phyloP scores from a whole-genome alignment of 2,888 invertebrate genomes.

The Nasonovia ribisnigri region DNA sequence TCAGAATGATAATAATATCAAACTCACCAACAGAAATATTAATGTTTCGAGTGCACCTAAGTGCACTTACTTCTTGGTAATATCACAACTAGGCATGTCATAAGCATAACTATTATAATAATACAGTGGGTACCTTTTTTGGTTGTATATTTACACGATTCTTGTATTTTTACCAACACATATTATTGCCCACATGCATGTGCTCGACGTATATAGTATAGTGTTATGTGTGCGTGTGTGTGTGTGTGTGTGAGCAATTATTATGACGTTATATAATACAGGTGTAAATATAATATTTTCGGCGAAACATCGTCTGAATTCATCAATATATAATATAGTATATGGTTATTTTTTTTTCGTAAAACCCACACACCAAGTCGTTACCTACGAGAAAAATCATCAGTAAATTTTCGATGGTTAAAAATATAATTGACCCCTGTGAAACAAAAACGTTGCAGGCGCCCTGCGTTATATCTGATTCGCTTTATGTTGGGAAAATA shows the following conservation, averaged over 20 bases:
- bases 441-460: background rate
- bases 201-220: background rate
- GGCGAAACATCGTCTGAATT: background rate
- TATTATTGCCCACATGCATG: background rate
- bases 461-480: conserved; percentile 32
- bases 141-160: background rate
- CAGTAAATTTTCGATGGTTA: background rate
- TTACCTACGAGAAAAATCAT: background rate
- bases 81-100: background rate
- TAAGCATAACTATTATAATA: background rate
- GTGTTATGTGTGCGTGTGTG: background rate
- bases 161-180: background rate
- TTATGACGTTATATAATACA: background rate
- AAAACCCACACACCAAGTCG: background rate
- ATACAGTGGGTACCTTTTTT: background rate
- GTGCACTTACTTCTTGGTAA: background rate
- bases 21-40: background rate
- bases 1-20: background rate
- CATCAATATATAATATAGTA: background rate
- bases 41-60: background rate
- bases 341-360: background rate
- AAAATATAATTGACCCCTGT: background rate
- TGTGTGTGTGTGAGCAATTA: background rate
- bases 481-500: background rate
- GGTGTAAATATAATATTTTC: background rate